Base-by-base conservation (phyloP, 30 jellyfish, hydroid and myxozoan genomes). In the Catostylus mosaicus region DNA sequence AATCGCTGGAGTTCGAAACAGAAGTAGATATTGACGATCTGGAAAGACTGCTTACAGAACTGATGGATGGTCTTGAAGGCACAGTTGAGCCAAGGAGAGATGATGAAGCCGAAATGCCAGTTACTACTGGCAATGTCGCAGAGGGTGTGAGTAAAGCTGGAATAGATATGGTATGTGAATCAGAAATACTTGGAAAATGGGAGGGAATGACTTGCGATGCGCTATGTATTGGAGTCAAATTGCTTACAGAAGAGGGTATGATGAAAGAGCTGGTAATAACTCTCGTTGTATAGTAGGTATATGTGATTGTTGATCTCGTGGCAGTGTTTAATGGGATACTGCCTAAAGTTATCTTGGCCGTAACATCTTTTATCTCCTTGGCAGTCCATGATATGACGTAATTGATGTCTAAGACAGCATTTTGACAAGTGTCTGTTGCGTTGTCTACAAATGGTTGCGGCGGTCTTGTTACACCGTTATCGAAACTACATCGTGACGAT, bases 371-470 rank as follows among this genome's bases (percentile, higher is more conserved):
- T 40, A 87, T 9, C 62, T 40, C 69, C 26, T 30, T 47, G 26
- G 82, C 91, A 79, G 40, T 87, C 96, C 96, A 87, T 3, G 45
- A 38, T 45, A 67, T 29, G 26, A n/a, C 73, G 61, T 87, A 87
- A 47, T 87, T 43, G 19, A 87, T 91, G 32, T 63, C 96, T 0
- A 87, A 29, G 0, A 87, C 96, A 2, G 91, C 96, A 71, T 87
- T 87, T 40, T 57, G 48, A 67, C 96, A 87, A 26, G 77, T 54
- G 0, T 37, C 40, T 16, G 90, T 34, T 0, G 78, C 27, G 27
- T 38, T 70, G 30, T 78, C 72, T 7, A 66, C 30, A 0, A 51
- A 35, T 0, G 96, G 96, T 38, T 29, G 57, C 22, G 90, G 88
- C 18, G 96, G 91, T 57, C 87, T 59, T 8, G 88, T 69, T 40